Evolutionary conservation across 2,797 vertebrate species (phyloP).

Genomic region (Microctenopoma lineatum): DNA sequence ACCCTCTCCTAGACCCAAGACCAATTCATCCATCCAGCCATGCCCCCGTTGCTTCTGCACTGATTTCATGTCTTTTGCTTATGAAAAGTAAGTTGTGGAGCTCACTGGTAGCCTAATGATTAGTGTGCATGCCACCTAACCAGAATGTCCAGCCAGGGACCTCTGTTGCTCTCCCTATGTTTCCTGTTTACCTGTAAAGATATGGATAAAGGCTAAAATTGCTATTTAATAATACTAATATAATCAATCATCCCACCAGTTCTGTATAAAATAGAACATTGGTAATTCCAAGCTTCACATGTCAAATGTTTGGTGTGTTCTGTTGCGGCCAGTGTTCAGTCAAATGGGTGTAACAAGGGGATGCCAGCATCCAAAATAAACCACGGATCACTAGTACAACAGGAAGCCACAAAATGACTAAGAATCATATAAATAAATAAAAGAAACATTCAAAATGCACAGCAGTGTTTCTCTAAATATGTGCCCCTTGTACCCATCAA

Average conservation of each 20-base stretch:
- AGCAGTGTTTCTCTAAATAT: no score
- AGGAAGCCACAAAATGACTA: background rate
- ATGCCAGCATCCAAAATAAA: background rate
- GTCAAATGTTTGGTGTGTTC: background rate
- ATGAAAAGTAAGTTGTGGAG: no score
- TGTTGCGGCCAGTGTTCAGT: background rate
- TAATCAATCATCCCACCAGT: background rate
- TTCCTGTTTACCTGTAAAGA: no score
- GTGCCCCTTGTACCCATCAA: background rate
- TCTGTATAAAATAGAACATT: background rate
- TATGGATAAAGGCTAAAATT: no score
- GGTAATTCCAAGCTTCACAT: no score
- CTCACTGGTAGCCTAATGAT: no score
- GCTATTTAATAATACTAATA: no score
- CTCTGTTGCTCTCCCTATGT: no score
- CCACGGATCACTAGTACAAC: background rate
- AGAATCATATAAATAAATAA: background rate
- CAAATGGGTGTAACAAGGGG: background rate
- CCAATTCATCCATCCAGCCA: conserved; percentile 3
- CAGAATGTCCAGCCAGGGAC: no score
- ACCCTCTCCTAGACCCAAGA: background rate
- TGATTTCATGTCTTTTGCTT: background rate
- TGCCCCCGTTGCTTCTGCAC: background rate
- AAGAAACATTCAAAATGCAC: no score
- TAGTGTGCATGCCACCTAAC: no score